phyloP scores from a whole-genome alignment of 2,113 vertebrate genomes.

The Oophaga pumilio region DNA sequence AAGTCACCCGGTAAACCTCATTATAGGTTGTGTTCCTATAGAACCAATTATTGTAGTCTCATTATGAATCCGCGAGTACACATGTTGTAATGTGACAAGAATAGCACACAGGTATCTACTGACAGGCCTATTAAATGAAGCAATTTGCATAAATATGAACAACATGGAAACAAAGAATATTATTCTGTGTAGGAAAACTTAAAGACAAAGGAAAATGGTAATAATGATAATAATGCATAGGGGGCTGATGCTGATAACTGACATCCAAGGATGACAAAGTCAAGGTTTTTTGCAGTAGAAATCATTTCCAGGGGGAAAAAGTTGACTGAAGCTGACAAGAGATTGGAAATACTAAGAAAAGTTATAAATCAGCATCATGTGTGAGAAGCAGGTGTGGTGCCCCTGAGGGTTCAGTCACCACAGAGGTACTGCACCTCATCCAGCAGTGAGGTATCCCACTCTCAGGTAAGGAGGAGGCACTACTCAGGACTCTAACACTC shows the following conservation, averaged over 20 bases:
- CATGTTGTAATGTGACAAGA: not conserved
- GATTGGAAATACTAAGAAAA: not conserved
- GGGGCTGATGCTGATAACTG: not conserved
- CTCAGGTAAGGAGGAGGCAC: too few species aligned
- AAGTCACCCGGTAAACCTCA: not conserved
- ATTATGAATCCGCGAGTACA: not conserved
- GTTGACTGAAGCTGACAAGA: not conserved
- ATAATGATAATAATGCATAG: not conserved
- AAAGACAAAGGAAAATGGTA: not conserved
- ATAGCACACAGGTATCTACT: not conserved
- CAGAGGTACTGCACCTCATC: too few species aligned
- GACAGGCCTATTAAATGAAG: not conserved
- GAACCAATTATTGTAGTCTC: conserved; percentile 1
- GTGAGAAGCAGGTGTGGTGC: too few species aligned
- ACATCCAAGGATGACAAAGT: not conserved
- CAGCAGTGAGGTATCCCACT: too few species aligned
- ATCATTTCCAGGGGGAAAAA: not conserved
- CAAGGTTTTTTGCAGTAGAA: not conserved
- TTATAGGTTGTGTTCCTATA: conserved; percentile 6
- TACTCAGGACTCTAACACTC: too few species aligned
- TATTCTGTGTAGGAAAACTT: not conserved
- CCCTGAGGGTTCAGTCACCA: too few species aligned
- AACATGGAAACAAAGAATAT: not conserved
- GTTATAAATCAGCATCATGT: too few species aligned
- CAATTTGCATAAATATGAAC: not conserved